A percentile compares a stretch with the other conserved stretches of the same genome.
Evolutionary conservation across 2,888 invertebrate species (phyloP).

Genomic region (Paralinhomoeus sp.): DNA sequence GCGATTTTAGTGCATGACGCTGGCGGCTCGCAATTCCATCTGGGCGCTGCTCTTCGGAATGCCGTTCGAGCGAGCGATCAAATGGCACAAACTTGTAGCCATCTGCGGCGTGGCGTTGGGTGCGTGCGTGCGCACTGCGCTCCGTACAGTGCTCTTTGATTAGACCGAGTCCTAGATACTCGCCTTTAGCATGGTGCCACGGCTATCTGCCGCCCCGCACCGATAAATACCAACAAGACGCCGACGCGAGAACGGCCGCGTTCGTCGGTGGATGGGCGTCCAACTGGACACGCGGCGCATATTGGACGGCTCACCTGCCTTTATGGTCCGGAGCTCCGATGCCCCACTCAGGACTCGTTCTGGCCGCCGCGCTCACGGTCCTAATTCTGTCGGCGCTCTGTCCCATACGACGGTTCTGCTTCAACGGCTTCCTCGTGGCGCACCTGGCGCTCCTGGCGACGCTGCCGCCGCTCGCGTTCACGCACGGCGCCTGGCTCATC

Average conservation of each 20-base stretch:
- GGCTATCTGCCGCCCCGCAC: too few relatives aligned
- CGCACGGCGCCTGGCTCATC: not conserved
- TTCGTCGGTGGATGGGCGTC: too few relatives aligned
- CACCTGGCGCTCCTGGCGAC: not conserved
- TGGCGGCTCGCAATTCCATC: not conserved
- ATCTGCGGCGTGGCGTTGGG: not conserved
- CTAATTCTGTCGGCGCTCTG: not conserved
- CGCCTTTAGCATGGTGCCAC: too few relatives aligned
- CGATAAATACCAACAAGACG: too few relatives aligned
- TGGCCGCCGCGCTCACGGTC: too few relatives aligned
- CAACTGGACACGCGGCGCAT: too few relatives aligned
- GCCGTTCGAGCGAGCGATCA: not conserved
- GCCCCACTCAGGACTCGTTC: too few relatives aligned
- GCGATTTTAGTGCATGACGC: not conserved
- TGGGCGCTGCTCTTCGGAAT: not conserved
- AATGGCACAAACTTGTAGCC: not conserved
- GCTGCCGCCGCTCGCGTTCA: not conserved
- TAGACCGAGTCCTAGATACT: too few relatives aligned
- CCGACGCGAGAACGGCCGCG: too few relatives aligned
- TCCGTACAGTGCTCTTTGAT: not conserved
- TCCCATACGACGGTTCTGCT: not conserved
- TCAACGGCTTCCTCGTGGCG: not conserved
- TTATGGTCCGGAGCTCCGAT: too few relatives aligned
- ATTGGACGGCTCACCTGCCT: too few relatives aligned
- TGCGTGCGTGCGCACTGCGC: not conserved